Evolutionary conservation across 2,888 invertebrate genomes (phyloP).

Genomic region (Cosmopolites sordidus): DNA sequence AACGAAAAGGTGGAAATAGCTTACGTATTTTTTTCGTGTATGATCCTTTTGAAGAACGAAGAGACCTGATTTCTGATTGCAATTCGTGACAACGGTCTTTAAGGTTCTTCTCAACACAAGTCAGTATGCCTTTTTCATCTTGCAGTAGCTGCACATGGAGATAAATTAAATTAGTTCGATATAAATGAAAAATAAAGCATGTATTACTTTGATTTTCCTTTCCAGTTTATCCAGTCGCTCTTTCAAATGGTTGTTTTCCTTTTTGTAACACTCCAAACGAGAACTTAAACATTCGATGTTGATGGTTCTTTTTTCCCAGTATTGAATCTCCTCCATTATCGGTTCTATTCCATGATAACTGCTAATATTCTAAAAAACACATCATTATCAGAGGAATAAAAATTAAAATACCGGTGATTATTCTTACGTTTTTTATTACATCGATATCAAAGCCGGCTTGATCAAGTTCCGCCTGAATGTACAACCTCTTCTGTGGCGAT

Average conservation of each 20-base stretch:
- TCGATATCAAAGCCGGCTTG: constrained; percentile 74
- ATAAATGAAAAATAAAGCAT: not conserved
- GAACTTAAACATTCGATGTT: constrained; percentile 73
- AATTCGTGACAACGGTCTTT: constrained; percentile 73
- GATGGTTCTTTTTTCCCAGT: constrained; percentile 72
- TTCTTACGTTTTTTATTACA: constrained; percentile 55
- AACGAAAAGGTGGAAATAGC: constrained; percentile 3
- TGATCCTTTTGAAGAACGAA: constrained; percentile 47
- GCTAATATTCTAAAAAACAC: constrained; percentile 59
- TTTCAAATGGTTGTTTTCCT: constrained; percentile 60
- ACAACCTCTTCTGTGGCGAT: constrained; percentile 70
- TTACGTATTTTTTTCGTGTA: constrained; percentile 25
- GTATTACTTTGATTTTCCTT: constrained; percentile 62
- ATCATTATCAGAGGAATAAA: no score
- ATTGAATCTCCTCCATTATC: constrained; percentile 65
- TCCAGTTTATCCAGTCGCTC: constrained; percentile 68
- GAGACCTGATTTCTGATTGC: constrained; percentile 64
- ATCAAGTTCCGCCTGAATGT: constrained; percentile 79
- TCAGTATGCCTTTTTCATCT: constrained; percentile 70
- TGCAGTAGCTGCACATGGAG: constrained; percentile 63
- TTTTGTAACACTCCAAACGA: constrained; percentile 65
- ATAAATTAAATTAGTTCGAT: not conserved
- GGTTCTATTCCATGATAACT: constrained; percentile 61
- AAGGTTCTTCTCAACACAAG: constrained; percentile 68
- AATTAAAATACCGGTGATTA: no score